These are phyloP conservation scores for Trissolcus brochymenae DNA, from an alignment of 2,888 invertebrate species.

Conservation along the genomic window DNA sequence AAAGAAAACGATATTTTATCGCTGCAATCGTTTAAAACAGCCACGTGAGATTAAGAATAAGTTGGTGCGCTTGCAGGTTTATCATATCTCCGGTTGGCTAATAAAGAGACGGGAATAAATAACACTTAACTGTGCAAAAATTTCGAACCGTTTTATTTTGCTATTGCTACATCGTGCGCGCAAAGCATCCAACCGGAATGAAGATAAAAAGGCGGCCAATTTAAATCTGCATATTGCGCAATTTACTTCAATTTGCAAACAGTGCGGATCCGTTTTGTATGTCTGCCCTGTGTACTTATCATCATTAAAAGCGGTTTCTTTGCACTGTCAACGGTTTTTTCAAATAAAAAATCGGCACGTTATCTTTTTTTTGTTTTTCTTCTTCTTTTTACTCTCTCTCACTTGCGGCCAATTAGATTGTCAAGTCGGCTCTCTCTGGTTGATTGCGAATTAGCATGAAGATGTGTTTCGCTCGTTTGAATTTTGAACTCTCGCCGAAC, in stretches of 20 bases:
- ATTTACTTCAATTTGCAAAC: constrained; percentile 56
- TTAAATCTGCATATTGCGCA: constrained; percentile 56
- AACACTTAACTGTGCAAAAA: constrained; percentile 35
- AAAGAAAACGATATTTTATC: not conserved
- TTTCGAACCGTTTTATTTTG: constrained; percentile 46
- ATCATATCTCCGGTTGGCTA: constrained; percentile 32
- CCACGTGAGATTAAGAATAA: constrained; percentile 8
- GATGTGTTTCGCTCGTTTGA: too few relatives aligned
- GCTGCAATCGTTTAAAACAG: not conserved
- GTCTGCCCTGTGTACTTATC: constrained; percentile 40
- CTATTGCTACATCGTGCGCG: constrained; percentile 30
- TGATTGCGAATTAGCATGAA: too few relatives aligned
- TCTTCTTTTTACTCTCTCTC: too few relatives aligned
- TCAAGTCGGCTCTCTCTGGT: too few relatives aligned
- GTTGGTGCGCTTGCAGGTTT: constrained; percentile 20
- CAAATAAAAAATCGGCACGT: too few relatives aligned
- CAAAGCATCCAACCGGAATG: constrained; percentile 36
- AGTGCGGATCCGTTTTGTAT: constrained; percentile 51
- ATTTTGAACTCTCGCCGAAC: too few relatives aligned
- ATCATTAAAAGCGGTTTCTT: constrained; percentile 29
- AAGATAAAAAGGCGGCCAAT: constrained; percentile 53
- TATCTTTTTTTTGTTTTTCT: too few relatives aligned
- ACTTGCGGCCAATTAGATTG: too few relatives aligned
- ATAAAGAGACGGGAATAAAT: constrained; percentile 42
- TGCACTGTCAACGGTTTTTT: not conserved